Base-by-base conservation (phyloP, 2,888 invertebrate genomes). In the Nomada ruficornis region DNA sequence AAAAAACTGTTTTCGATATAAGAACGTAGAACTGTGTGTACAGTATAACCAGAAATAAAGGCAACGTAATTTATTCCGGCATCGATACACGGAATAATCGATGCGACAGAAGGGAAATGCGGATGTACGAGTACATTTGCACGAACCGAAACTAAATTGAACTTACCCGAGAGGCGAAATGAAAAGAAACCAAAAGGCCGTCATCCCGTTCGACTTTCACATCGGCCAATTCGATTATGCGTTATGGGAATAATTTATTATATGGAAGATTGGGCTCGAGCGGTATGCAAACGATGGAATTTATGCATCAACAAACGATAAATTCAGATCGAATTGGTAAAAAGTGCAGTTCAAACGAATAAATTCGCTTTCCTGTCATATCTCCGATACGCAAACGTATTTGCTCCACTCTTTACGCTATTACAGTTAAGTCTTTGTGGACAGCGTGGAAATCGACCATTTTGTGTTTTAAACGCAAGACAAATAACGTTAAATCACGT, bases 61-160 rank as follows among this genome's bases (percentile, higher is more conserved):
- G 62, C 42, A 72, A 47, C 60, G 82, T 62, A 70, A 83, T 83
- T 75, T 70, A 71, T 65, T 44, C 52, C 52, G 44, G 55, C 64
- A 82, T 69, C 42, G 77, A 57, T 57, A 62, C 36, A 63, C 77
- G 75, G 68, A 36, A 36, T 70, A 86, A 79, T 86, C 83, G 84
- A 81, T 81, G 81, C 62, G 52, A 67, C 47, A 47, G 42, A 75
- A 67, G 77, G 80, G 79, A 86, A 86, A 82, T 50, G 77, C 82
- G 78, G 67, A 80, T 84, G 73, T 81, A 75, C 75, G 36, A 36
- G 36, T 36, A 36, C 36, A 36, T 77, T 75, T 52, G 62, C 44
- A 62, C 69, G 79, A 85, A 85, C 85, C 77, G 83, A 81, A 83
- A 77, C 62, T 71, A 83, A 87, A 87, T 80, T 79, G 80, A 80